A percentile compares a stretch with the other conserved stretches of the same genome.
phyloP scores from a whole-genome alignment of 2,113 vertebrate genomes.

The Callorhinus ursinus region DNA sequence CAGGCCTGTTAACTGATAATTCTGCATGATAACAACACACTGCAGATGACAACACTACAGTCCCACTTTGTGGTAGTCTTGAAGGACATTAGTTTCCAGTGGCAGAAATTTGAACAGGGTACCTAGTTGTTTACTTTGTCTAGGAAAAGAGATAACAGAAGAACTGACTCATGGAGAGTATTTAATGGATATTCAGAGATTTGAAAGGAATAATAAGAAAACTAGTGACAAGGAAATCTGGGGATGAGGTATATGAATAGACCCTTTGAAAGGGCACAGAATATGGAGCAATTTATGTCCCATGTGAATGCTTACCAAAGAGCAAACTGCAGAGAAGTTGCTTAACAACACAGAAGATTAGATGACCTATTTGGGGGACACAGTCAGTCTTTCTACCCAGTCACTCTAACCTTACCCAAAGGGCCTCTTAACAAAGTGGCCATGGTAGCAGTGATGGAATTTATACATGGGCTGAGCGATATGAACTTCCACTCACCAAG shows the following conservation, averaged over 20 bases:
- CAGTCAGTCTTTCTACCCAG: neutral
- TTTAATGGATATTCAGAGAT: neutral
- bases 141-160: conserved; percentile 26
- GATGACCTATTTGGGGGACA: neutral
- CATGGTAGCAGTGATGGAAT: neutral
- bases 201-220: conserved; percentile 11
- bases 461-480: neutral
- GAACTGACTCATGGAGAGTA: neutral
- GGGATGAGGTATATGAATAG: neutral
- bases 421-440: neutral
- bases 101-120: neutral
- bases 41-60: neutral
- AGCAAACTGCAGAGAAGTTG: conserved; percentile 17
- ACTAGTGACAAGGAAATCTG: conserved; percentile 1
- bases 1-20: neutral
- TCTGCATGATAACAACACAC: neutral
- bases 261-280: conserved; percentile 19
- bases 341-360: neutral
- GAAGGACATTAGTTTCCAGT: neutral
- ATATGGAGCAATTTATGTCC: neutral
- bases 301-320: neutral
- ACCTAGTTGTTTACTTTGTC: neutral
- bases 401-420: neutral
- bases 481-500: neutral
- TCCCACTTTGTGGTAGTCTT: neutral